Conservation (phyloP, 2,113 vertebrate genomes). For the Tupaia tana region DNA sequence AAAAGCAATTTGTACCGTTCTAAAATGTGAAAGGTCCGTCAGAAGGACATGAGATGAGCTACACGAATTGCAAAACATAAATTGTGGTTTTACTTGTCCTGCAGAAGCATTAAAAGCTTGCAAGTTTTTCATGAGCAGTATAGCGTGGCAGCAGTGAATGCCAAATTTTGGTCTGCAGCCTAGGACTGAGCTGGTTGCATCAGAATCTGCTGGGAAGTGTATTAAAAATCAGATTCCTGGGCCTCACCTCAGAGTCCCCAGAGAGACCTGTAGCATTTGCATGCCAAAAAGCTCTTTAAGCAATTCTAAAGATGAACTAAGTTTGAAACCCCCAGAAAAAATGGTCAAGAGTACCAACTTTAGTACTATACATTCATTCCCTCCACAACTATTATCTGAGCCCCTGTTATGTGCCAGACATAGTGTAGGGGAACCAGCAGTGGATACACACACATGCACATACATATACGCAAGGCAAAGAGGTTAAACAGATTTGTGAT, state of each 20-base stretch:
- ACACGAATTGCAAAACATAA: conserved; percentile 35
- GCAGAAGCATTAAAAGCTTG: conserved; percentile 45
- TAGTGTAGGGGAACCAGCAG: neutral
- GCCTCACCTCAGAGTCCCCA: conserved; percentile 1
- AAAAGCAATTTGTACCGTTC: conserved; percentile 7
- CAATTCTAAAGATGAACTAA: neutral
- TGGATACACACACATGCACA: neutral
- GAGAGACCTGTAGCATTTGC: neutral
- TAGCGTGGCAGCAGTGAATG: neutral
- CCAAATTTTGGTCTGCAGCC: conserved; percentile 35
- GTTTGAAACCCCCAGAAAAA: neutral
- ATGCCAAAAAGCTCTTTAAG: conserved; percentile 6
- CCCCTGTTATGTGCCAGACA: neutral
- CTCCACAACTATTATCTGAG: neutral
- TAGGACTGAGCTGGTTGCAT: neutral
- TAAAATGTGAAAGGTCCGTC: conserved; percentile 31
- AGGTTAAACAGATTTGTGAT: neutral
- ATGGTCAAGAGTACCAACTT: neutral
- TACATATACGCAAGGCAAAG: neutral
- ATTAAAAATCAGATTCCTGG: conserved; percentile 33
- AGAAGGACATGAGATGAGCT: conserved; percentile 49
- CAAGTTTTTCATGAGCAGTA: neutral
- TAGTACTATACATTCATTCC: neutral
- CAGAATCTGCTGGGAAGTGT: conserved; percentile 6
- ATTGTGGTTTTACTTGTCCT: conserved; percentile 64